Conservation (phyloP, 2,113 vertebrate genomes). For the Gracilinanus agilis region DNA sequence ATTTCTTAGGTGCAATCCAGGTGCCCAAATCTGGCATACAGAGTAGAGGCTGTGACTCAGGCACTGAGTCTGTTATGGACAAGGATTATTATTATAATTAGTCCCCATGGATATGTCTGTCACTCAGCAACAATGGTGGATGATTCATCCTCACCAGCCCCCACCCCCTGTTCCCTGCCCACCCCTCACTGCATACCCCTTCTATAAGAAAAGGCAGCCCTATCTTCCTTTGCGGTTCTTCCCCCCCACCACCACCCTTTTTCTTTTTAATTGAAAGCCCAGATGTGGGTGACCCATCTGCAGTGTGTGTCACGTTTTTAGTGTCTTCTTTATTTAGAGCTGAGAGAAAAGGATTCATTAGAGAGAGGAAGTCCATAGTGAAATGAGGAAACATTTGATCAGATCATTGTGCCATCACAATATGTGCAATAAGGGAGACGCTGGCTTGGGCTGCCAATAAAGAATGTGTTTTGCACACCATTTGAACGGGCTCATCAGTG, state of each 20-base stretch:
- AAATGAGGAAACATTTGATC: constrained; percentile 78
- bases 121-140: constrained; percentile 54
- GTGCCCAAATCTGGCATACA: constrained; percentile 63
- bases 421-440: constrained; percentile 62
- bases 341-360: constrained; percentile 75
- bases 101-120: constrained; percentile 12
- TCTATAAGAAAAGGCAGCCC: constrained; percentile 47
- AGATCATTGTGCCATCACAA: constrained; percentile 74
- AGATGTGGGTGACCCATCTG: constrained; percentile 80
- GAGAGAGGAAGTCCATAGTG: constrained; percentile 71
- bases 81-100: constrained; percentile 57
- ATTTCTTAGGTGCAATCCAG: constrained; percentile 68
- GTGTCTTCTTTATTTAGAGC: constrained; percentile 73
- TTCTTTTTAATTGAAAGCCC: constrained; percentile 70
- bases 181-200: not conserved
- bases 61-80: constrained; percentile 40
- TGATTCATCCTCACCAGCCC: constrained; percentile 43
- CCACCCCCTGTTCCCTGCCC: constrained; percentile 4
- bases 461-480: not conserved
- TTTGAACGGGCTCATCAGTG: not conserved
- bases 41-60: not conserved
- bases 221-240: constrained; percentile 21
- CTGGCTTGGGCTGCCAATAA: constrained; percentile 59
- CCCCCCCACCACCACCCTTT: not conserved
- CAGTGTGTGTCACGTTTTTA: constrained; percentile 59